Evolutionary conservation across 2,888 invertebrate species (phyloP).

Genomic region (Leucoptera coffeella): DNA sequence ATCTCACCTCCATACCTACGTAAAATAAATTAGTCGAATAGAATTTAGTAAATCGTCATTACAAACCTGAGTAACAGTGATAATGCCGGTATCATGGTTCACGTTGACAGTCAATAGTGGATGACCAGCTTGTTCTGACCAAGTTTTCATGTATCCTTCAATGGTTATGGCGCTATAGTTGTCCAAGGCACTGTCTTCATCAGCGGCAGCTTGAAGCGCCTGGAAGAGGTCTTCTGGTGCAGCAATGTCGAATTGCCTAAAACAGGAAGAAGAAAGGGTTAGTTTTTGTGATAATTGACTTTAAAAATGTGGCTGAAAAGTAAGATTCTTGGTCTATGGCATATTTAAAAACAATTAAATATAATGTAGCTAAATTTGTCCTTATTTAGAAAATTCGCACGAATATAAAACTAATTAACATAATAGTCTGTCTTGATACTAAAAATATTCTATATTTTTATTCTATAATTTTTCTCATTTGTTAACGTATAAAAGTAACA

Average conservation of each 20-base stretch:
- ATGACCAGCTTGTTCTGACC: constrained; percentile 57
- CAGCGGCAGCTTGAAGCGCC: constrained; percentile 30
- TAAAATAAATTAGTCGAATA: too few species aligned
- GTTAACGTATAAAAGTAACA: too few species aligned
- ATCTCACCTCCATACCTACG: too few species aligned
- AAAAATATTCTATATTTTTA: too few species aligned
- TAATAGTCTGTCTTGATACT: too few species aligned
- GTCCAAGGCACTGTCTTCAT: constrained; percentile 16
- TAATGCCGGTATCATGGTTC: constrained; percentile 23
- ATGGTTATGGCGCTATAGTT: constrained; percentile 22
- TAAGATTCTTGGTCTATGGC: background rate
- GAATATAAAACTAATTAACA: too few species aligned
- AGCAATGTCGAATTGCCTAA: constrained; percentile 30
- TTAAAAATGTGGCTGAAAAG: background rate
- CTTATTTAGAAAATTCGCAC: too few species aligned
- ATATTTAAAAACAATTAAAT: background rate
- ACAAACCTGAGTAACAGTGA: constrained; percentile 31
- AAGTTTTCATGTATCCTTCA: constrained; percentile 45
- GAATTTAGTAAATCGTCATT: too few species aligned
- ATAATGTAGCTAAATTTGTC: too few species aligned
- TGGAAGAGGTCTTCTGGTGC: constrained; percentile 44
- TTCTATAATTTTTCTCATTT: too few species aligned
- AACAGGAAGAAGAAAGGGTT: constrained; percentile 2
- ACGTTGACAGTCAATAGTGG: constrained; percentile 49
- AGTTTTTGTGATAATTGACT: background rate